Conservation (phyloP, 2,113 vertebrate species). For the Sebastes fasciatus region DNA sequence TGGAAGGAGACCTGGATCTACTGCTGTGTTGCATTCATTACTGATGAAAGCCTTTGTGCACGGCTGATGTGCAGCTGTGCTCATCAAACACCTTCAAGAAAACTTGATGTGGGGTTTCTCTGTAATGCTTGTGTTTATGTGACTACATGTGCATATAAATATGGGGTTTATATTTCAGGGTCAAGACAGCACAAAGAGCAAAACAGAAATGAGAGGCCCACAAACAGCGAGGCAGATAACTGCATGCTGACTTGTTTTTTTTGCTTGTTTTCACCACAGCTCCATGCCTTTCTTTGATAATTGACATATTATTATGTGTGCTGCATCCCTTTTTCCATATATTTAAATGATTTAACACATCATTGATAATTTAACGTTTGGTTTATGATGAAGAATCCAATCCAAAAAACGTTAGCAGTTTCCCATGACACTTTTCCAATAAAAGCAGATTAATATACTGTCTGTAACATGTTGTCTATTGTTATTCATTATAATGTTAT, state of each 20-base stretch:
- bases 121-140: constrained; percentile 16
- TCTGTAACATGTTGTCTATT: constrained; percentile 18
- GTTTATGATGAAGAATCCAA: constrained; percentile 10
- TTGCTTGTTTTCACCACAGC: constrained; percentile 7
- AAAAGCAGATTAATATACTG: constrained; percentile 1
- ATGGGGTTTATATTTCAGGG: constrained; percentile 16
- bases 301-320: background rate
- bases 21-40: constrained; percentile 47
- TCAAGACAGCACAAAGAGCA: constrained; percentile 3
- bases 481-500: constrained; percentile 20
- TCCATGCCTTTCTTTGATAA: constrained; percentile 9
- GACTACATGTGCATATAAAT: constrained; percentile 32
- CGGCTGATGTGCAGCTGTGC: constrained; percentile 31
- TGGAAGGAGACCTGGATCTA: constrained; percentile 17
- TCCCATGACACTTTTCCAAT: constrained; percentile 5
- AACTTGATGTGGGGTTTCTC: background rate
- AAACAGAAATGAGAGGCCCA: background rate
- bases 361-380: constrained; percentile 19
- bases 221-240: background rate
- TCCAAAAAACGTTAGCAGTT: constrained; percentile 6
- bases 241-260: constrained; percentile 12
- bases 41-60: constrained; percentile 44
- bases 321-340: background rate
- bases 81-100: constrained; percentile 39
- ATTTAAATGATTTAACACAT: constrained; percentile 36